Base-by-base conservation (phyloP, 2,797 vertebrate genomes). In the Malacoctenus gilli region DNA sequence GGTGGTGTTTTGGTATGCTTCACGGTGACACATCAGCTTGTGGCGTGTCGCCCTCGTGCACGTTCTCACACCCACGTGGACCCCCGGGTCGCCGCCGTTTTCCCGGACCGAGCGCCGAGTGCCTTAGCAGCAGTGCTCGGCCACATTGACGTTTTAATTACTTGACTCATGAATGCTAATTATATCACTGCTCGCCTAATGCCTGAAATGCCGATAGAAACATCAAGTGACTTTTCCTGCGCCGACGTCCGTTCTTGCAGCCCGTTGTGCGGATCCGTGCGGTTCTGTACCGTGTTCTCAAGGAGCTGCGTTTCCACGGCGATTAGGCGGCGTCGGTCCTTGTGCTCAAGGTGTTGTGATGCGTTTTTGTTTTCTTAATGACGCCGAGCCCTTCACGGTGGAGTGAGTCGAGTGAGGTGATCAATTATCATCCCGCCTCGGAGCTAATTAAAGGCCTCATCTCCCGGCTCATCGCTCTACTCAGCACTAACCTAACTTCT, bases 91-190 rank as follows among this genome's bases (percentile, higher is more conserved):
- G 36, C 7, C 12, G 38, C 22, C 4, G 4, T 49, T 52, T 47
- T 54, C 51, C n/a, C 25, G 44, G n/a, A 31, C 50, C 37, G 49
- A 43, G 43, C 36, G 21, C 54, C 28, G 11, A 71, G 75, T 74
- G 78, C 77, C 82, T 84, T 74, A 82, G 66, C 79, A 64, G 74
- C 80, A 71, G 67, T 59, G 77, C 78, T 76, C 18, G 69, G 71
- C 63, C 73, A 76, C 83, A 89, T 87, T 87, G 87, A 90, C 83
- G 85, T 89, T 91, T 91, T 91, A 91, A 92, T 91, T 90, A 89
- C 88, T 88, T 83, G 80, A 89, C 85, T 89, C 86, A 88, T 88
- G 86, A 85, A 85, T 85, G 82, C 87, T 91, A 91, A 92, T 92
- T 89, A 85, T 89, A 84, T 84, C 83, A 83, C 64, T 59, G 80